Conservation (phyloP, 92 coral and sea anemone species). For the Ricordea florida region DNA sequence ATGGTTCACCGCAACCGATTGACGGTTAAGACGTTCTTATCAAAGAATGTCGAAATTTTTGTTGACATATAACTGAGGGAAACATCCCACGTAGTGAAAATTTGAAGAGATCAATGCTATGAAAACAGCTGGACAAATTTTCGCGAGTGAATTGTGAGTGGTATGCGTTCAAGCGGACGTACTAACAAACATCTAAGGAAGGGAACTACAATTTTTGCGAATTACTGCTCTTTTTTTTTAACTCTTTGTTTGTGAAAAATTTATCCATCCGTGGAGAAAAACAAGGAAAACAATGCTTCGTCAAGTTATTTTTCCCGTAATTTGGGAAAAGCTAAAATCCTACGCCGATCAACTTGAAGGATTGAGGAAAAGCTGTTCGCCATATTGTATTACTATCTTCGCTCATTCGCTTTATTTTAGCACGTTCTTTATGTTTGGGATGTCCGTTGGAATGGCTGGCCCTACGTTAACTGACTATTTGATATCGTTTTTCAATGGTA, state of each 20-base stretch:
- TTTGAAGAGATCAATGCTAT: too few relatives aligned
- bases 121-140: neutral
- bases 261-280: neutral
- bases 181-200: too few relatives aligned
- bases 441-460: constrained; percentile 93
- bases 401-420: constrained; percentile 71
- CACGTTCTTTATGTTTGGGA: constrained; percentile 87
- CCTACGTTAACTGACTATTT: constrained; percentile 85
- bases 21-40: too few relatives aligned
- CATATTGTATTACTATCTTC: constrained; percentile 17
- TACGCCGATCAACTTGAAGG: constrained; percentile 29
- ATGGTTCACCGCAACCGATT: too few relatives aligned
- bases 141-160: too few relatives aligned
- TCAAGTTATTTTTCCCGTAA: constrained; percentile 62
- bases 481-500: constrained; percentile 59
- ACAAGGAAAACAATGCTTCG: constrained; percentile 74
- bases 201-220: too few relatives aligned
- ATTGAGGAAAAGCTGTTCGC: constrained; percentile 10
- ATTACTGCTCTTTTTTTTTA: too few relatives aligned
- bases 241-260: constrained; percentile 19
- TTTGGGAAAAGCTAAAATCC: constrained; percentile 47
- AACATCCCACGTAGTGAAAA: too few relatives aligned
- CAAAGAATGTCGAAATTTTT: too few relatives aligned
- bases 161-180: too few relatives aligned
- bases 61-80: too few relatives aligned